A percentile compares a stretch with the other conserved stretches of the same genome.
These are phyloP conservation scores for Strix uralensis DNA, from an alignment of 2,113 vertebrate species.

Conservation along the genomic window DNA sequence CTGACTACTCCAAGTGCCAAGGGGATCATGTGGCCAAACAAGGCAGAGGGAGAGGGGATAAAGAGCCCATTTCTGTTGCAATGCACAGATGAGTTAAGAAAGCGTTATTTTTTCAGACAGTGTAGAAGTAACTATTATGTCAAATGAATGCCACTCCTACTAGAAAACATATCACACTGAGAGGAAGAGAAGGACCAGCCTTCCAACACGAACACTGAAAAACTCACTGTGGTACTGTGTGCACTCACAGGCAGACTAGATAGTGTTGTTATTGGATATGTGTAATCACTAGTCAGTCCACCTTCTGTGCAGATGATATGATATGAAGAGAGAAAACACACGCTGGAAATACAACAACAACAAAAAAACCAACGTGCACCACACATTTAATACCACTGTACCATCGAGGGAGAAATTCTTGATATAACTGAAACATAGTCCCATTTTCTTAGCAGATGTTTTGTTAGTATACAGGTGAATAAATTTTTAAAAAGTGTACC, in stretches of 20 bases:
- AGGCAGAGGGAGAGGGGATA: not conserved
- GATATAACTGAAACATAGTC: not conserved
- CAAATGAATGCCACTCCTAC: not conserved
- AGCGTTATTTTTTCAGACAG: not conserved
- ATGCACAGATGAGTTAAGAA: not conserved
- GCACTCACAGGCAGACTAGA: not conserved
- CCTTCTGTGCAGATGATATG: not conserved
- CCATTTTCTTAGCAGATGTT: not conserved
- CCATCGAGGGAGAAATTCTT: not conserved
- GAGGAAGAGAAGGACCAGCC: not conserved
- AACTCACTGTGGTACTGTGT: not conserved
- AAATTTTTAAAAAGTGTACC: not conserved
- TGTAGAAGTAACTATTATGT: not conserved
- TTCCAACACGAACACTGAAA: not conserved
- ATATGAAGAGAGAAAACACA: not conserved
- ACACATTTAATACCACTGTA: not conserved
- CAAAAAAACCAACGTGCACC: not conserved
- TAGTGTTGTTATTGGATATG: not conserved
- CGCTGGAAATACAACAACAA: not conserved
- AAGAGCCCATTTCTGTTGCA: not conserved
- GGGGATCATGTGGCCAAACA: not conserved
- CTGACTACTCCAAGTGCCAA: not conserved
- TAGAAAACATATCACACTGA: not conserved
- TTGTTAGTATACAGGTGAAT: constrained; percentile 41
- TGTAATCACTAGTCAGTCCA: not conserved